Conservation (phyloP, 2,797 vertebrate species). For the Argya squamiceps region DNA sequence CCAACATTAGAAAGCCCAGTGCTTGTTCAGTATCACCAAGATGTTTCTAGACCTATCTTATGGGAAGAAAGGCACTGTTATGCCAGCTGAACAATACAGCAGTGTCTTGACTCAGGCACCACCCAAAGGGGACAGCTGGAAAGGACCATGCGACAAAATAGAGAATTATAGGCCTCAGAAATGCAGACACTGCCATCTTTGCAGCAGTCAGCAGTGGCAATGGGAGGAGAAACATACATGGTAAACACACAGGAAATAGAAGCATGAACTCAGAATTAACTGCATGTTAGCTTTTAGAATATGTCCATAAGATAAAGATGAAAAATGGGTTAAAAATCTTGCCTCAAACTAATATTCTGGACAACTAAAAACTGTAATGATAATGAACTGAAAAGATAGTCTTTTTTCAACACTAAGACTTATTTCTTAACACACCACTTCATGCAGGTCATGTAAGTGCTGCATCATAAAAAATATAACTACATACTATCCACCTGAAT, state of each 20-base stretch:
- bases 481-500: background rate
- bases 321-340: background rate
- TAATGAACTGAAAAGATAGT: background rate
- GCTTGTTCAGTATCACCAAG: background rate
- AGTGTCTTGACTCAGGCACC: background rate
- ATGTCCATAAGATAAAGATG: background rate
- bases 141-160: background rate
- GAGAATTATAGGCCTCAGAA: background rate
- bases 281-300: background rate
- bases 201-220: background rate
- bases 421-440: background rate
- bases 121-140: background rate
- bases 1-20: background rate
- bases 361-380: background rate
- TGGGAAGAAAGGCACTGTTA: background rate
- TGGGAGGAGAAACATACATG: background rate
- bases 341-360: background rate
- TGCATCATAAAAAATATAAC: background rate
- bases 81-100: conserved; percentile 15
- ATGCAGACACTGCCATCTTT: background rate
- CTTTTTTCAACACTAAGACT: background rate
- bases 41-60: background rate
- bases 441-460: background rate
- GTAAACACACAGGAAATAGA: background rate
- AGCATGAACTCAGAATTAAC: background rate